Evolutionary conservation across 2,888 invertebrate species (phyloP), one percentile per base, ranked within the genome.

Genomic region (Lysandra coridon): DNA sequence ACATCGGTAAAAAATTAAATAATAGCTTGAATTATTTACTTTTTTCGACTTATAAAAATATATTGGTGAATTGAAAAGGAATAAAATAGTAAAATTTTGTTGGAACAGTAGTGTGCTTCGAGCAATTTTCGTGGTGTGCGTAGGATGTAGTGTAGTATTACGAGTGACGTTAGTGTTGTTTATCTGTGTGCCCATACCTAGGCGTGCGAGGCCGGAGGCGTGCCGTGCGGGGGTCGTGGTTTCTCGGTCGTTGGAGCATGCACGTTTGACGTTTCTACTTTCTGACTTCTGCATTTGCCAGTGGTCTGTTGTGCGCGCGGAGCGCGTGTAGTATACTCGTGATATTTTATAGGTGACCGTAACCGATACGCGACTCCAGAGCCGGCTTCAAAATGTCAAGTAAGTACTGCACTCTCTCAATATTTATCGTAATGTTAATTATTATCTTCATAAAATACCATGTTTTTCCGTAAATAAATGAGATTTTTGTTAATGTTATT

Each of bases 311-410:
- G 23, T 30, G 92, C 91, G 91, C 92, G 91, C 85, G 87, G 88
- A 89, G 90, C 91, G 93, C 88, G 91, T 90, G 92, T 92, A 88
- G 91, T 91, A 89, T 17, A 37, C 14, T 69, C 86, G 92, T 92
- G 91, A 86, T 88, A 88, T 82, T 82, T 78, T 84, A 87, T 85
- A 90, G 89, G 93, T 92, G 92, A 89, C 90, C 91, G 87, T 87
- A 90, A 87, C 90, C 91, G 91, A 92, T 92, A 92, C 89, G 84
- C 87, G 81, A 90, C 88, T 88, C 89, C 90, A 91, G 90, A 92
- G 88, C 92, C 92, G 91, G 91, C 92, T 83, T 84, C 89, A 94
- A 86, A 90, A 94, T 94, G 94, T 93, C 94, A 93, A 94, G 94
- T 94, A 86, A 93, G 94, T 83, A 77, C 77, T 53, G 57, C 78